Conservation (phyloP, 2,113 vertebrate genomes). For the Oxygymnocypris stewartii region DNA sequence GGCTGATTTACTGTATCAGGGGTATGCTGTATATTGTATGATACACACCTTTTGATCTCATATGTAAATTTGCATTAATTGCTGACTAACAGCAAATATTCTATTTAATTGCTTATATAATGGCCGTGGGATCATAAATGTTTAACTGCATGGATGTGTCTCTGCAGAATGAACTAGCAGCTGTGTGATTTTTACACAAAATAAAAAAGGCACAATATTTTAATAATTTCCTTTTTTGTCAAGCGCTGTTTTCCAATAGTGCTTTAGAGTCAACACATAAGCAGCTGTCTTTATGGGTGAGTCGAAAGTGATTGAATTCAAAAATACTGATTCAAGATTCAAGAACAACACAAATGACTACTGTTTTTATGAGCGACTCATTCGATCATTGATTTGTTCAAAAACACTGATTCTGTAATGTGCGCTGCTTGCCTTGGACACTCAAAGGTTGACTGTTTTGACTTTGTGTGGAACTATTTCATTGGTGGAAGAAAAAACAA, state of each 20-base stretch:
- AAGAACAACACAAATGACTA: too few species aligned
- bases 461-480: too few species aligned
- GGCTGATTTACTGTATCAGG: conserved; percentile 81
- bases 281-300: too few species aligned
- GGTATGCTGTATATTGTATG: conserved; percentile 88
- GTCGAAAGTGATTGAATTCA: too few species aligned
- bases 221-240: conserved; percentile 74
- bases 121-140: conserved; percentile 91
- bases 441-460: too few species aligned
- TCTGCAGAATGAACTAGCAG: conserved; percentile 92
- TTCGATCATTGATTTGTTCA: too few species aligned
- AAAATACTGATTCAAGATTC: too few species aligned
- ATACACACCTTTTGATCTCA: conserved; percentile 89
- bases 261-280: too few species aligned
- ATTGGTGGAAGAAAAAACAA: too few species aligned
- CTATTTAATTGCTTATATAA: conserved; percentile 93
- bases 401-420: too few species aligned
- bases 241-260: neutral
- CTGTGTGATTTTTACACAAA: conserved; percentile 96
- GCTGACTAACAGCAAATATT: conserved; percentile 91
- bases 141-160: conserved; percentile 93
- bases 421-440: too few species aligned
- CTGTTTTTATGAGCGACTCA: too few species aligned
- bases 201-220: conserved; percentile 95
- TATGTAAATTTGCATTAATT: conserved; percentile 95